These are phyloP conservation scores for Rhopalosiphum nymphaeae DNA, from an alignment of 2,888 invertebrate genomes.

Conservation along the genomic window DNA sequence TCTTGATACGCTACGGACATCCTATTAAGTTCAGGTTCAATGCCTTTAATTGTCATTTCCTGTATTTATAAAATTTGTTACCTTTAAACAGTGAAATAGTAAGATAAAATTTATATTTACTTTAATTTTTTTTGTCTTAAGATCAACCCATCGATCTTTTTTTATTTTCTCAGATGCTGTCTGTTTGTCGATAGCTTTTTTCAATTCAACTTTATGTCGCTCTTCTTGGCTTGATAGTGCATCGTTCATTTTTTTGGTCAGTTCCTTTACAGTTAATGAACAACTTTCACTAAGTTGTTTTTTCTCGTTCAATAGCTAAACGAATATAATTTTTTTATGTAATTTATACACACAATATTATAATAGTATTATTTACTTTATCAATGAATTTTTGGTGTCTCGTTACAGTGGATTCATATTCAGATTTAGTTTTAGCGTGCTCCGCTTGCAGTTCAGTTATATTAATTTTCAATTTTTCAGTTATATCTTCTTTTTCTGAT, in stretches of 20 bases:
- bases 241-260: constrained; percentile 77
- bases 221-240: constrained; percentile 81
- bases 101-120: constrained; percentile 70
- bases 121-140: constrained; percentile 88
- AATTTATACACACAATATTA: not conserved
- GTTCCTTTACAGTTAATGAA: constrained; percentile 77
- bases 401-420: constrained; percentile 81
- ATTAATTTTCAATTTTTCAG: constrained; percentile 73
- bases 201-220: constrained; percentile 81
- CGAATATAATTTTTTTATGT: not conserved
- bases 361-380: constrained; percentile 72
- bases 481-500: constrained; percentile 76
- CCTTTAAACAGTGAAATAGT: not conserved
- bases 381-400: constrained; percentile 88
- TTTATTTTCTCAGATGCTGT: constrained; percentile 82
- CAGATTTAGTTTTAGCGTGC: constrained; percentile 76
- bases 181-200: constrained; percentile 82
- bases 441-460: constrained; percentile 72
- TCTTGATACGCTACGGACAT: constrained; percentile 82
- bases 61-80: constrained; percentile 68
- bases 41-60: constrained; percentile 88
- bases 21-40: constrained; percentile 86
- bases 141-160: constrained; percentile 84
- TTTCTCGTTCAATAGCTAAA: constrained; percentile 82
- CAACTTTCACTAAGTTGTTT: constrained; percentile 82